These are phyloP conservation scores for Oenanthe oenanthe DNA, from an alignment of 2,113 vertebrate genomes.

Conservation along the genomic window DNA sequence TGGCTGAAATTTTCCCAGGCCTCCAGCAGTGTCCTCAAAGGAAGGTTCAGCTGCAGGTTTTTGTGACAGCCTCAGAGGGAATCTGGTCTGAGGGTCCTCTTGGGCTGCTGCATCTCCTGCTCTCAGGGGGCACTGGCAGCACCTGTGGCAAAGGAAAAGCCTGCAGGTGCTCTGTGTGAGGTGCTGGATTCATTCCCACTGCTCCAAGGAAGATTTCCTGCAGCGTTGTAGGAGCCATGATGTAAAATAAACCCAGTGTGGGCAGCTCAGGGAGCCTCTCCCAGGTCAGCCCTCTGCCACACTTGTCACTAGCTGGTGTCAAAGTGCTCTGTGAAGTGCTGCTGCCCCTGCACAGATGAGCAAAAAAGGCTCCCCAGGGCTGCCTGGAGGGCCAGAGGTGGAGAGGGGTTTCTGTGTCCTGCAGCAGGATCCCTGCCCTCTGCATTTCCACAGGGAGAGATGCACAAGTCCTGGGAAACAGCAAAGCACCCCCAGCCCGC, in stretches of 20 bases:
- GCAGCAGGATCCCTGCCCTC: not conserved
- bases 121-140: not conserved
- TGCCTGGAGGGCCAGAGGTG: not conserved
- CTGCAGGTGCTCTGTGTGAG: not conserved
- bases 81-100: not conserved
- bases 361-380: not conserved
- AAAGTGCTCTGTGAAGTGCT: not conserved
- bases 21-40: too few species aligned
- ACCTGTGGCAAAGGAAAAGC: not conserved
- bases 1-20: too few species aligned
- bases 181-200: not conserved
- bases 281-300: not conserved
- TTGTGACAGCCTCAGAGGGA: not conserved
- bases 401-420: not conserved
- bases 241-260: accelerated
- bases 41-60: not conserved
- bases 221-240: not conserved
- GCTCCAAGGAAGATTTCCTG: not conserved
- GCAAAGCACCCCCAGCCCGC: not conserved
- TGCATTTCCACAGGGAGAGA: accelerated
- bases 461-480: not conserved
- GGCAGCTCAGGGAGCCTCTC: not conserved
- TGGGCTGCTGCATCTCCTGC: not conserved
- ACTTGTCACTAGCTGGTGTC: not conserved
- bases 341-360: not conserved